Evolutionary conservation across 2,888 invertebrate species (phyloP).

Genomic region (Arrhopalites spinosus): DNA sequence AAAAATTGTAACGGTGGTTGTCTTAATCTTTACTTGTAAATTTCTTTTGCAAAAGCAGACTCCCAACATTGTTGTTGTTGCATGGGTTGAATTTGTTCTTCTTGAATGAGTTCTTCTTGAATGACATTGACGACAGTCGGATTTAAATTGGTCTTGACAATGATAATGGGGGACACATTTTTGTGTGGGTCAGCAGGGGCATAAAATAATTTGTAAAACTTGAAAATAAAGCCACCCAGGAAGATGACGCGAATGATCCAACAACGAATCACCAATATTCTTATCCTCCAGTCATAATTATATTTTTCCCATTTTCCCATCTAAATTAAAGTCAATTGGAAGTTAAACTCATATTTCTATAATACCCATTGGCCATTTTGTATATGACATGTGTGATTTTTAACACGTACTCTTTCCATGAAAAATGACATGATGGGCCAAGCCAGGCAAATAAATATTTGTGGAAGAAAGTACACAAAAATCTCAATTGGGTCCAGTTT

Average conservation of each 20-base stretch:
- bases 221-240: constrained; percentile 37
- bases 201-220: constrained; percentile 27
- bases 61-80: constrained; percentile 51
- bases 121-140: constrained; percentile 35
- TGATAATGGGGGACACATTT: no score
- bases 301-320: constrained; percentile 51
- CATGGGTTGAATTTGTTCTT: no score
- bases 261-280: constrained; percentile 31
- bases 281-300: constrained; percentile 37
- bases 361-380: not conserved
- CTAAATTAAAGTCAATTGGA: constrained; percentile 27
- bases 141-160: not conserved
- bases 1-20: not conserved
- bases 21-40: constrained; percentile 52
- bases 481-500: constrained; percentile 16
- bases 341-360: no score
- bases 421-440: constrained; percentile 41
- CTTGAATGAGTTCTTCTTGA: constrained; percentile 20
- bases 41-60: constrained; percentile 47
- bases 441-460: constrained; percentile 36
- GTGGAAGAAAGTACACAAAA: constrained; percentile 25
- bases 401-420: constrained; percentile 38
- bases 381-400: not conserved
- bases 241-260: constrained; percentile 46
- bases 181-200: no score